phyloP scores from a whole-genome alignment of 92 coral and sea anemone species.

The Paramuricea clavata region DNA sequence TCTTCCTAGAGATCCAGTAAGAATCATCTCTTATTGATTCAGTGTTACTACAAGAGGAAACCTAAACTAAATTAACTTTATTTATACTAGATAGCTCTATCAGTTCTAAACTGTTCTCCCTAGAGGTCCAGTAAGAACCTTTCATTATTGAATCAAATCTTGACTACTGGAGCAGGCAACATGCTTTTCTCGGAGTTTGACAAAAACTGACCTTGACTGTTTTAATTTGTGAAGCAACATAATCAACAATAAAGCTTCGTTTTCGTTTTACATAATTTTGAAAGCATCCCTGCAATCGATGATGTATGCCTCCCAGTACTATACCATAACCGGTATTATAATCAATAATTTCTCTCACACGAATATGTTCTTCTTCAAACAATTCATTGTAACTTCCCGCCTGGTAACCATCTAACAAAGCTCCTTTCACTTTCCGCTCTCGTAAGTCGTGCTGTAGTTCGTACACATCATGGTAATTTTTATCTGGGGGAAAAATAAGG shows the following conservation, averaged over 20 bases:
- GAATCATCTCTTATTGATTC: no score
- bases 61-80: no score
- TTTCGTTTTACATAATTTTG: conserved; percentile 50
- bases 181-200: no score
- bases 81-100: no score
- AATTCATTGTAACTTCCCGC: conserved; percentile 67
- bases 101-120: no score
- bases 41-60: no score
- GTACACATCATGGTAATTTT: conserved; percentile 60
- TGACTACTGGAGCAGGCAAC: no score
- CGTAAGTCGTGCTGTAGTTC: conserved; percentile 65
- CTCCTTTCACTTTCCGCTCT: conserved; percentile 78
- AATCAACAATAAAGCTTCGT: conserved; percentile 54
- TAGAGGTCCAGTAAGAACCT: no score
- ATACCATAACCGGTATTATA: conserved; percentile 70
- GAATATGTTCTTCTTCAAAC: conserved; percentile 69
- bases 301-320: conserved; percentile 75
- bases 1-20: no score
- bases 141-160: no score
- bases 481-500: conserved; percentile 32
- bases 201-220: conserved; percentile 55
- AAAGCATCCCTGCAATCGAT: conserved; percentile 72
- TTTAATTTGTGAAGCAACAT: conserved; percentile 62
- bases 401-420: conserved; percentile 78
- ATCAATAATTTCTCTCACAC: conserved; percentile 67